Base-by-base conservation (phyloP, 2,797 vertebrate species). In the Rhinichthys osculus region DNA sequence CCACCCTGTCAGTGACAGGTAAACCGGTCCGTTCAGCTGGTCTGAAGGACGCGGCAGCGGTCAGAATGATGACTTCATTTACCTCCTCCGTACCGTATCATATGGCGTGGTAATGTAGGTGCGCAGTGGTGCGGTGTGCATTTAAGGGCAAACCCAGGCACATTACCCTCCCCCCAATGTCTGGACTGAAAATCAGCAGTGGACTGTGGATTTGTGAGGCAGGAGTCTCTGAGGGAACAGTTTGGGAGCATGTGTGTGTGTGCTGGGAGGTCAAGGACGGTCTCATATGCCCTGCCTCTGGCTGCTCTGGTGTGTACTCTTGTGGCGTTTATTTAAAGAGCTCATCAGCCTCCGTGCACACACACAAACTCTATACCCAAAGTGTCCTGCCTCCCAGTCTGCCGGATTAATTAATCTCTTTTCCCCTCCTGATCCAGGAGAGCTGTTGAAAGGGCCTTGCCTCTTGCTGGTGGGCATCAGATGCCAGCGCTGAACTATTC, bases 371-470 rank as follows among this genome's bases (percentile, higher is more conserved):
- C 81, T 85, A 85, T 87, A 83, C 83, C 79, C 87, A 83, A 67
- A 72, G 79, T 84, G 84, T 88, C 89, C 90, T 90, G 91, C 91
- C 91, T 91, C 90, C 93, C 90, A 86, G 91, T 91, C 90, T 92
- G 42, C 93, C 92, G 93, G 95, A 95, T 96, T 96, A 96, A 96
- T 96, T 95, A 95, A 94, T 94, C 93, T 93, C 92, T 90, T 92
- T 90, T 85, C 90, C 88, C 90, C 89, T 92, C 91, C 86, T 92
- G 92, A 93, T 94, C 94, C 94, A 92, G 86, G 90, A 92, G 92
- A 94, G 94, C 90, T 90, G 91, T 91, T 92, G 94, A 93, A 90
- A 87, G 30, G 92, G 93, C 92, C 90, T 89, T 90, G 89, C 90
- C 90, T 93, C 91, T 94, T 21, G 93, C 95, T 93, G 92, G 92